Conservation (phyloP, 1,140 invertebrate genomes). For the Lerema accius region DNA sequence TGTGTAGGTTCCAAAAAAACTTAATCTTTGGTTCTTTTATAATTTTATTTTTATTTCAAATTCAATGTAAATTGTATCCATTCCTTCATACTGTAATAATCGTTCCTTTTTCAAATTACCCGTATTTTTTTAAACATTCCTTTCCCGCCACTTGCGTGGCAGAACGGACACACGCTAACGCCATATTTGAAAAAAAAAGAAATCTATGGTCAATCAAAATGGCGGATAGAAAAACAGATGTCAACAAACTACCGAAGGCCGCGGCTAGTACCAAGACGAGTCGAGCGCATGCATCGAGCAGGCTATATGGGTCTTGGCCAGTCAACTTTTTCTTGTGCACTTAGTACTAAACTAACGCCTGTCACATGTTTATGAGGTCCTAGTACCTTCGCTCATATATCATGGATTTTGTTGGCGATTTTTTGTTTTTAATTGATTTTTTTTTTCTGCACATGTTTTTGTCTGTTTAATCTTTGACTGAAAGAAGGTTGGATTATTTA, state of each 20-base stretch:
- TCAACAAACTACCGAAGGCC: conserved; percentile 53
- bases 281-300: conserved; percentile 55
- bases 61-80: no score
- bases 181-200: no score
- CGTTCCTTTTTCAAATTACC: no score
- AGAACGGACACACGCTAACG: no score
- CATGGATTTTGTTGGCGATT: conserved; percentile 16
- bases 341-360: conserved; percentile 67
- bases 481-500: no score
- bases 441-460: not conserved
- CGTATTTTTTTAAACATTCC: no score
- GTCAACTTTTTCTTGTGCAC: conserved; percentile 77
- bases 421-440: not conserved
- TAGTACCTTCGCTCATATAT: conserved; percentile 38
- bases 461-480: no score
- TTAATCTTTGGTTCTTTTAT: no score
- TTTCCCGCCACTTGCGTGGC: no score
- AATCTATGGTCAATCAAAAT: conserved; percentile 36
- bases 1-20: no score
- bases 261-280: conserved; percentile 66
- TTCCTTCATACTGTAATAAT: no score
- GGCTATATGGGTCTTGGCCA: conserved; percentile 80
- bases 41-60: no score
- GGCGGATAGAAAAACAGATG: conserved; percentile 46
- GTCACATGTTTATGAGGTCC: conserved; percentile 66